phyloP scores from a whole-genome alignment of 2,888 invertebrate genomes.

The Philereme vetulata region DNA sequence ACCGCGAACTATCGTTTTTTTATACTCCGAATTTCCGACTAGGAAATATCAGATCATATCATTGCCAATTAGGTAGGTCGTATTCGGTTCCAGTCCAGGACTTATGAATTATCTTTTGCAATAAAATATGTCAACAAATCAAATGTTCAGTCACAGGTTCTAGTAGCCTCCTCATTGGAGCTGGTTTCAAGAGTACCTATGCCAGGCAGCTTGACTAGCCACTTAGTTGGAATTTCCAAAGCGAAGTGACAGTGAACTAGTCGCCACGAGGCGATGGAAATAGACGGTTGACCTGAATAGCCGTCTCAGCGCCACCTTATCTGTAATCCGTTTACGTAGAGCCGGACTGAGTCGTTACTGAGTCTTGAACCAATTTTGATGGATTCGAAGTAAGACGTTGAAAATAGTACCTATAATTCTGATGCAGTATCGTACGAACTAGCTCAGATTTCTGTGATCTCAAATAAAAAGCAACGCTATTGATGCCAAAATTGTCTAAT shows the following conservation, averaged over 20 bases:
- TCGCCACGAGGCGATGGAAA: constrained; percentile 30
- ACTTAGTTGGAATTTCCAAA: constrained; percentile 3
- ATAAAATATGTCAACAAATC: too few species aligned
- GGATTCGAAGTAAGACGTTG: neutral
- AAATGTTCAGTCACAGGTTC: too few species aligned
- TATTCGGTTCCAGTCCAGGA: too few species aligned
- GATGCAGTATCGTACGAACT: too few species aligned
- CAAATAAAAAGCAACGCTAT: too few species aligned
- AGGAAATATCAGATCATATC: neutral
- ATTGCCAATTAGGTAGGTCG: too few species aligned
- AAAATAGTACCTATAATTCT: neutral
- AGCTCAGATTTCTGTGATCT: too few species aligned
- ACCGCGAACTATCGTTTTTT: too few species aligned
- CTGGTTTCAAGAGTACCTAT: neutral
- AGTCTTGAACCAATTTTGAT: constrained; percentile 30
- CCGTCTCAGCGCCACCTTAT: constrained; percentile 23
- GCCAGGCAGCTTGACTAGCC: neutral
- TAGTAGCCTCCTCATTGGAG: too few species aligned
- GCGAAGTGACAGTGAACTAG: constrained; percentile 34
- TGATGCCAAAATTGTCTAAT: too few species aligned
- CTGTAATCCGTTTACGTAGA: constrained; percentile 37
- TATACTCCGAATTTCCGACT: neutral
- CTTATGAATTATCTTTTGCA: too few species aligned
- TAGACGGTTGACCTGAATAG: constrained; percentile 39
- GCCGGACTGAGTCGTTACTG: constrained; percentile 17